Evolutionary conservation across 2,888 invertebrate species (phyloP).

Genomic region (Augiades crinisus): DNA sequence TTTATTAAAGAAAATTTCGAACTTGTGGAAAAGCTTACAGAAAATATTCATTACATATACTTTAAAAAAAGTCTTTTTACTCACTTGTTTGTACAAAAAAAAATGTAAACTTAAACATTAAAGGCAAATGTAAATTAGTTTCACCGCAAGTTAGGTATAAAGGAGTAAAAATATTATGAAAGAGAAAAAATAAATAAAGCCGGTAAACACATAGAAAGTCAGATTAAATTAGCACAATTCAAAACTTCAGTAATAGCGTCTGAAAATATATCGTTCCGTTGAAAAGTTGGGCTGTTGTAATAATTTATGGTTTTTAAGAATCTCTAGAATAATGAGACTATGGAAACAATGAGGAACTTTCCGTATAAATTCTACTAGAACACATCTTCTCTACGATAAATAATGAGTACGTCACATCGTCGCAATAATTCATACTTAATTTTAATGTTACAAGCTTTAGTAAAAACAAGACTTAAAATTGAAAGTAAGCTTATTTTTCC

Average conservation of each 20-base stretch:
- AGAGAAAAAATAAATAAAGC: background rate
- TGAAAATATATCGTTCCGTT: constrained; percentile 8
- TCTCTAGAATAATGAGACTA: constrained; percentile 13
- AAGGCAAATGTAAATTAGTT: too few species aligned
- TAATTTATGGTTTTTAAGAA: constrained; percentile 17
- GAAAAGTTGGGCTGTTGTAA: constrained; percentile 16
- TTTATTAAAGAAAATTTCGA: too few species aligned
- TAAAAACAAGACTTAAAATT: too few species aligned
- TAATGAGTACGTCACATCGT: background rate
- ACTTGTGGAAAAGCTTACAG: too few species aligned
- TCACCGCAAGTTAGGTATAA: too few species aligned
- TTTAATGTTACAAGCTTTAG: background rate
- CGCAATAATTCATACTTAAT: background rate
- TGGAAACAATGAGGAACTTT: constrained; percentile 6
- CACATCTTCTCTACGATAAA: background rate
- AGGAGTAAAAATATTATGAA: too few species aligned
- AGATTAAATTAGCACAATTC: constrained; percentile 1
- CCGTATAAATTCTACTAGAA: constrained; percentile 4
- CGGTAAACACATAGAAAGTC: background rate
- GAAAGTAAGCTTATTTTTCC: too few species aligned
- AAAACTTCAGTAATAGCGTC: constrained; percentile 5
- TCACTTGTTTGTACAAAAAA: too few species aligned
- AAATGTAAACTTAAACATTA: too few species aligned
- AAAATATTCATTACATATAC: too few species aligned
- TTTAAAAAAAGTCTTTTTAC: too few species aligned